Conservation (phyloP, 2,888 invertebrate genomes). For the Spodoptera exigua region DNA sequence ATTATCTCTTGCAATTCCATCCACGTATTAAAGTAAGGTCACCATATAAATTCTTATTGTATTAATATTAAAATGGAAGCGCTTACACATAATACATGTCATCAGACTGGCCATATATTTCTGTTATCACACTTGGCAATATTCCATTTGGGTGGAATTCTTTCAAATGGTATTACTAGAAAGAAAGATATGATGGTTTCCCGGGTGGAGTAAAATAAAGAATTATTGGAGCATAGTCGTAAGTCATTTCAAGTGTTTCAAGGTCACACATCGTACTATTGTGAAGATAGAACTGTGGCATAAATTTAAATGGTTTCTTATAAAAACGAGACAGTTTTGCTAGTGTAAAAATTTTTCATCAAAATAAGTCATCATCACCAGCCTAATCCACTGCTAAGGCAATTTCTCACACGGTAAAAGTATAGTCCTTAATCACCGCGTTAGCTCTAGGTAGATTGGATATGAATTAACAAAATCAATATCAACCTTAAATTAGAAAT, state of each 20-base stretch:
- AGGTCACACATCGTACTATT: too few species aligned
- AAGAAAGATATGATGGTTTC: conserved; percentile 38
- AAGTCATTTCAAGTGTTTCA: neutral
- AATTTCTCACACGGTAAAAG: too few species aligned
- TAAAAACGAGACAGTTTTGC: too few species aligned
- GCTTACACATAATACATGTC: conserved; percentile 31
- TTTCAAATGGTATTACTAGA: conserved; percentile 44
- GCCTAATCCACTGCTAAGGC: too few species aligned
- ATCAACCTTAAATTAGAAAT: too few species aligned
- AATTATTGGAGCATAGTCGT: conserved; percentile 31
- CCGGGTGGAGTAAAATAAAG: conserved; percentile 25
- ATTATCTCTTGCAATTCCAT: conserved; percentile 30
- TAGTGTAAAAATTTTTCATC: too few species aligned
- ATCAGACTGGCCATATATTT: conserved; percentile 43
- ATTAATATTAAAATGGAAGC: conserved; percentile 37
- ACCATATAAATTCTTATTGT: conserved; percentile 44
- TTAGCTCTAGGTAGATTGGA: too few species aligned
- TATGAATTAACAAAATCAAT: too few species aligned
- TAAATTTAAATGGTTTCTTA: too few species aligned
- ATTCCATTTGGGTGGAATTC: conserved; percentile 49
- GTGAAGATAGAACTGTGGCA: too few species aligned
- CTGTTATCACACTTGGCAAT: conserved; percentile 54
- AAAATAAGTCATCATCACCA: too few species aligned
- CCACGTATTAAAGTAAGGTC: conserved; percentile 49
- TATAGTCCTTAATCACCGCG: too few species aligned